A percentile compares a stretch with the other conserved stretches of the same genome.
Conservation (phyloP, 2,797 vertebrate genomes). For the Oceanodroma leucorhoa region DNA sequence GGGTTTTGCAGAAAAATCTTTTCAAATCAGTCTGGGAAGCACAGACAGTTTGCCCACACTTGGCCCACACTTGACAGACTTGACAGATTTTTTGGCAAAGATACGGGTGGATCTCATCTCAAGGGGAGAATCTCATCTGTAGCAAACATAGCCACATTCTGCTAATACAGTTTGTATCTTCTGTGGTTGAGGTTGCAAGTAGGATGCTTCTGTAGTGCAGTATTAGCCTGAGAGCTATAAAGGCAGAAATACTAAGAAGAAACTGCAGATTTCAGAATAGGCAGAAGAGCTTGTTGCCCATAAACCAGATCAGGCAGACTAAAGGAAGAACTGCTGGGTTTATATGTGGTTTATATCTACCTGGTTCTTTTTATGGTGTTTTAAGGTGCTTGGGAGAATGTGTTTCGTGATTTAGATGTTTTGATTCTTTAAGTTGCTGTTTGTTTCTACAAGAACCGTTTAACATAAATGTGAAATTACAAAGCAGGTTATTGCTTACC, state of each 20-base stretch:
- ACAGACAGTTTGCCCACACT: background rate
- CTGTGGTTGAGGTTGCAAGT: background rate
- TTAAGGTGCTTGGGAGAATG: background rate
- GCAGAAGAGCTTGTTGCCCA: background rate
- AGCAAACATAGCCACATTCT: background rate
- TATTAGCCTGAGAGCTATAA: background rate
- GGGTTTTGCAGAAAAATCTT: background rate
- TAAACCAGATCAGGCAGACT: background rate
- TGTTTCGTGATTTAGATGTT: background rate
- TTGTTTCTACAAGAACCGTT: background rate
- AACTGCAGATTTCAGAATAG: background rate
- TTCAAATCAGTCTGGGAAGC: background rate
- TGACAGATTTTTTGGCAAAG: conserved; percentile 20
- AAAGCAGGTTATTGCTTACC: background rate
- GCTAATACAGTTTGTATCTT: background rate
- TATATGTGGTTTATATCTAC: background rate
- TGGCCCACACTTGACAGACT: conserved; percentile 13
- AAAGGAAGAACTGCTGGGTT: background rate
- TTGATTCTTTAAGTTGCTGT: background rate
- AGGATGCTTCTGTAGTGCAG: background rate
- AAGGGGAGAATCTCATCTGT: background rate
- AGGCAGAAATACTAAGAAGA: background rate
- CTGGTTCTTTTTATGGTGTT: background rate
- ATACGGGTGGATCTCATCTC: background rate
- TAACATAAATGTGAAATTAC: background rate